Base-by-base conservation (phyloP, 1,140 invertebrate genomes). In the Galendromus occidentalis region DNA sequence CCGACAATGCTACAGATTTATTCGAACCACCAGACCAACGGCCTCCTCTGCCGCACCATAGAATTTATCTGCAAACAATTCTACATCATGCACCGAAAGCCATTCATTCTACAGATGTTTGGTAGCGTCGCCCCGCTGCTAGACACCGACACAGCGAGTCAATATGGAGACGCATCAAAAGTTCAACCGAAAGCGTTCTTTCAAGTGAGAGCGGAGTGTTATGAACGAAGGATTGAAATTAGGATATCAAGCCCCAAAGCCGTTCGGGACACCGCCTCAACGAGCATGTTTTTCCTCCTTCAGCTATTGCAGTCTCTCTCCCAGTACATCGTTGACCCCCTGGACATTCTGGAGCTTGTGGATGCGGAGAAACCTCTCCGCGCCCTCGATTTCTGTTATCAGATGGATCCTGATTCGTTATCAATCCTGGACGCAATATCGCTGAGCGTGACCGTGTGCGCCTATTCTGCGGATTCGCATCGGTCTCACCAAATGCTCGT, bases 1-100 rank as follows among this genome's bases (percentile, higher is more conserved):
- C 95, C 95, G 22, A 96, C 94, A 0, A 77, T 99, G 14, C 75
- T 99, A 42, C 86, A 94, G 77, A 86, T 97, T 28, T 99, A 98
- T 77, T 91, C 90, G 4, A 95, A 92, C 71, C 91, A 98, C 76
- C 93, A 97, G 78, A 94, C 91, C 0, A 98, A 99, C 76, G 74
- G 75, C 39, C 75, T 98, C 18, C 86, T 98, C 0, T 93, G 87
- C 0, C 86, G 87, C 0, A 93, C 93, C 0, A 88, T 99, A 55
- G 92, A 98, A 75, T 98, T 97, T 75, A 88, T 91, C 0, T 93
- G 94, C 6, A 94, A 96, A 73, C 94, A 98, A 75, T 97, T 99
- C 76, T 98, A 98, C 76, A 81, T 98, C 55, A 84, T 99, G 74
- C 97, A 99, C 73, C 81, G 95, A 66, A 98, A 98, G 74, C 94